Conservation (phyloP, 2,888 invertebrate genomes). For the Acleris literana region DNA sequence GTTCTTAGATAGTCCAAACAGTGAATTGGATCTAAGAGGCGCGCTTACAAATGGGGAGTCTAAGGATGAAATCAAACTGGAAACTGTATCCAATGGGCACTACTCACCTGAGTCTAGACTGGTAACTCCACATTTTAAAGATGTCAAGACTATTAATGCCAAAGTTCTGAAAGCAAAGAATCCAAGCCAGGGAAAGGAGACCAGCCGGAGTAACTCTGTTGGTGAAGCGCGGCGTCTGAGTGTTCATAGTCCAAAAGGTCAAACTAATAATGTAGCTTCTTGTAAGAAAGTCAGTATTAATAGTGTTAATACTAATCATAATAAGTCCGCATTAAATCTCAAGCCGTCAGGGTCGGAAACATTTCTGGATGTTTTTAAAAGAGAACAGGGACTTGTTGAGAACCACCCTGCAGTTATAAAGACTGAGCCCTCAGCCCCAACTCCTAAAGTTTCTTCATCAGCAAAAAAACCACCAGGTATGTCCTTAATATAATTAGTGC, state of each 20-base stretch:
- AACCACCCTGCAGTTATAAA: conserved; percentile 52
- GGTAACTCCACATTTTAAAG: conserved; percentile 46
- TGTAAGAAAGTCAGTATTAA: conserved; percentile 69
- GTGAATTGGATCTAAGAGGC: conserved; percentile 62
- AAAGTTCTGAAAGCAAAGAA: conserved; percentile 67
- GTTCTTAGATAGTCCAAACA: conserved; percentile 62
- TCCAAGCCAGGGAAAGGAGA: conserved; percentile 54
- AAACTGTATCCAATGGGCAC: conserved; percentile 68
- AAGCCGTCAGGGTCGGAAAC: conserved; percentile 62
- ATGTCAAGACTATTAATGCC: conserved; percentile 60
- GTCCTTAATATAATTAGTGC: background rate
- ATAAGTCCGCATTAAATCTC: conserved; percentile 47
- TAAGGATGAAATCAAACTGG: conserved; percentile 59
- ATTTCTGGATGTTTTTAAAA: conserved; percentile 78
- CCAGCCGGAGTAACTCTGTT: conserved; percentile 50
- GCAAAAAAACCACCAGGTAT: conserved; percentile 65
- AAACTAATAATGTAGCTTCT: conserved; percentile 49
- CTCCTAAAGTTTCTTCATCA: conserved; percentile 55
- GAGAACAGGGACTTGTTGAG: conserved; percentile 70
- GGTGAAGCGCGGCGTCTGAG: conserved; percentile 52
- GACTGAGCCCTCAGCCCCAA: conserved; percentile 52
- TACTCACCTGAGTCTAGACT: conserved; percentile 47
- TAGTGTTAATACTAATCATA: conserved; percentile 62
- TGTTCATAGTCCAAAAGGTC: conserved; percentile 60
- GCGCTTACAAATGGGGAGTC: conserved; percentile 67